Evolutionary conservation across 1,140 invertebrate species (phyloP).

Genomic region (Ostrea denselamellosa): DNA sequence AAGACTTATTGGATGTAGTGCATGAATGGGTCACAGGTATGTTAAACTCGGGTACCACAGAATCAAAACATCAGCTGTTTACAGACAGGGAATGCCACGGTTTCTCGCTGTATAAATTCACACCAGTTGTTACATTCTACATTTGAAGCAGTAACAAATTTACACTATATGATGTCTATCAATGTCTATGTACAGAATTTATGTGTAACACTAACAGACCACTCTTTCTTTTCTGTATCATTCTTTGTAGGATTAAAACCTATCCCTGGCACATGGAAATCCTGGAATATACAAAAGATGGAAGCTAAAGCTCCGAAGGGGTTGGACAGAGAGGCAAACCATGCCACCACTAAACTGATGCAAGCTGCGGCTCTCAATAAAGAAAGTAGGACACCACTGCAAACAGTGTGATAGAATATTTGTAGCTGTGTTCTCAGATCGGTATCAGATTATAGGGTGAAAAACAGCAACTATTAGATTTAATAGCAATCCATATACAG

Average conservation of each 20-base stretch:
- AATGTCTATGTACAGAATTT: too few relatives aligned
- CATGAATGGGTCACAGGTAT: constrained; percentile 76
- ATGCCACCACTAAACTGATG: constrained; percentile 60
- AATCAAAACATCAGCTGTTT: not conserved
- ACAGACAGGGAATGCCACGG: not conserved
- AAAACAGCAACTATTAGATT: too few relatives aligned
- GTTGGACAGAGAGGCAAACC: constrained; percentile 55
- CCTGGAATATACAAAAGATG: constrained; percentile 69
- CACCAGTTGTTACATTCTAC: too few relatives aligned
- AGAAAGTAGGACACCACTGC: constrained; percentile 61
- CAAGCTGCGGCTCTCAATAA: constrained; percentile 71
- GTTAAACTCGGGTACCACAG: not conserved
- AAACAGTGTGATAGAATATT: not conserved
- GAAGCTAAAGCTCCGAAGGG: constrained; percentile 61
- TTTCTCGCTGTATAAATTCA: too few relatives aligned
- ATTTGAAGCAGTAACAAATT: too few relatives aligned
- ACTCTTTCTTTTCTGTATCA: not conserved
- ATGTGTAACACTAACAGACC: too few relatives aligned
- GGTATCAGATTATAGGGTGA: too few relatives aligned
- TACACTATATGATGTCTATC: not conserved
- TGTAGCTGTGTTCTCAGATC: too few relatives aligned
- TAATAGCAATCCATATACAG: too few relatives aligned
- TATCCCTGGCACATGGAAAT: constrained; percentile 65
- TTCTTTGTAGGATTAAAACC: constrained; percentile 68
- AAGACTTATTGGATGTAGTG: constrained; percentile 69